Evolutionary conservation across 1,140 invertebrate species (phyloP).

Genomic region (Aphaenogaster rudis): DNA sequence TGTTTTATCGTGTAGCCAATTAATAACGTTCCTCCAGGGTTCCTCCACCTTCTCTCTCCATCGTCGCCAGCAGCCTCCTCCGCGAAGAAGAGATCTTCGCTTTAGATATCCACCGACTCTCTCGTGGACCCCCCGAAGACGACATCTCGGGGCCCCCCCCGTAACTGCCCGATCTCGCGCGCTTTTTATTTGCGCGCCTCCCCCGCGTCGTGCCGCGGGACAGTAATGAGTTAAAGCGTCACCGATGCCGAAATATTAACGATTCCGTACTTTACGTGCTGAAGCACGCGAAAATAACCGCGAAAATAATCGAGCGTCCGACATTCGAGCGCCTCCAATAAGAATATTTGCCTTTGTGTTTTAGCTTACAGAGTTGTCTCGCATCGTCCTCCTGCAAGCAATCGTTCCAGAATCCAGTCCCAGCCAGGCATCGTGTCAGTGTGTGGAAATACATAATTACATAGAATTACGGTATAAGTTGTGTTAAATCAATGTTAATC

Average conservation of each 20-base stretch:
- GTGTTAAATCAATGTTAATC: conserved; percentile 83
- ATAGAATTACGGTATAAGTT: conserved; percentile 79
- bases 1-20: conserved; percentile 86
- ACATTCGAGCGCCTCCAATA: conserved; percentile 15
- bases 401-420: conserved; percentile 74
- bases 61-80: conserved; percentile 53
- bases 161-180: conserved; percentile 47
- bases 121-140: conserved; percentile 58
- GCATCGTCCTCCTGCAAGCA: conserved; percentile 74
- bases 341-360: conserved; percentile 73
- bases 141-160: conserved; percentile 17
- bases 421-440: conserved; percentile 75
- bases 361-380: conserved; percentile 78
- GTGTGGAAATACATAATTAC: conserved; percentile 79
- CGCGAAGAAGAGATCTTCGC: conserved; percentile 77
- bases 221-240: conserved; percentile 46
- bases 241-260: neutral
- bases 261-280: neutral
- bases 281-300: neutral
- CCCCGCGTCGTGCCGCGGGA: conserved; percentile 10
- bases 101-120: conserved; percentile 72
- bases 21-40: conserved; percentile 82
- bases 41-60: conserved; percentile 58
- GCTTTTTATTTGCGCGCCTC: conserved; percentile 34
- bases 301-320: neutral